Conservation (phyloP, 2,888 invertebrate species). For the Pherbina coryleti region DNA sequence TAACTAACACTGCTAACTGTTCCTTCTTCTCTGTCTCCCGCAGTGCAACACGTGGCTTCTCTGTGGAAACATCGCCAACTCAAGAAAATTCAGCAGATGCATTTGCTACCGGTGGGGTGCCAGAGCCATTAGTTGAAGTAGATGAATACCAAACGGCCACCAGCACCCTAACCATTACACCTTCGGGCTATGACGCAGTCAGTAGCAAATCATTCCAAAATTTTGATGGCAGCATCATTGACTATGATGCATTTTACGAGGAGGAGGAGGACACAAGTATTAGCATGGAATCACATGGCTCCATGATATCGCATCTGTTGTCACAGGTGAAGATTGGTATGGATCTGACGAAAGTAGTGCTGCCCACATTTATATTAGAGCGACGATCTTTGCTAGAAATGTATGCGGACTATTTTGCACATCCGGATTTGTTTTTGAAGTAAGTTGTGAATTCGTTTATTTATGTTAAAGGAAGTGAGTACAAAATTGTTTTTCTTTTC, state of each 20-base stretch:
- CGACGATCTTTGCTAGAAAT: constrained; percentile 97
- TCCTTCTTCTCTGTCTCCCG: constrained; percentile 7
- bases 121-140: constrained; percentile 58
- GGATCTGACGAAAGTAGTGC: constrained; percentile 97
- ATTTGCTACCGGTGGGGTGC: constrained; percentile 45
- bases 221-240: constrained; percentile 78
- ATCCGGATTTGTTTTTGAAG: constrained; percentile 96
- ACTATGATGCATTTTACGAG: constrained; percentile 91
- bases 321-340: constrained; percentile 99
- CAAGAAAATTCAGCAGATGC: constrained; percentile 59
- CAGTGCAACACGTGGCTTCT: constrained; percentile 66
- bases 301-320: constrained; percentile 95
- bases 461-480: not conserved
- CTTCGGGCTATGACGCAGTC: not conserved
- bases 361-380: constrained; percentile 99
- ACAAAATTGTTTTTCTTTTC: not conserved
- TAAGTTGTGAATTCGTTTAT: constrained; percentile 66
- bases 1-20: not conserved
- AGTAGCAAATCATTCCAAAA: constrained; percentile 62
- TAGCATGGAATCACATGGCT: constrained; percentile 96
- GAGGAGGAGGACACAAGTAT: constrained; percentile 90
- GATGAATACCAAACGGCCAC: constrained; percentile 61
- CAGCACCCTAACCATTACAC: constrained; percentile 44
- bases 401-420: constrained; percentile 99
- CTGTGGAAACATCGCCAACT: constrained; percentile 64